phyloP scores from a whole-genome alignment of 2,888 invertebrate genomes.

The Chymomyza amoena region DNA sequence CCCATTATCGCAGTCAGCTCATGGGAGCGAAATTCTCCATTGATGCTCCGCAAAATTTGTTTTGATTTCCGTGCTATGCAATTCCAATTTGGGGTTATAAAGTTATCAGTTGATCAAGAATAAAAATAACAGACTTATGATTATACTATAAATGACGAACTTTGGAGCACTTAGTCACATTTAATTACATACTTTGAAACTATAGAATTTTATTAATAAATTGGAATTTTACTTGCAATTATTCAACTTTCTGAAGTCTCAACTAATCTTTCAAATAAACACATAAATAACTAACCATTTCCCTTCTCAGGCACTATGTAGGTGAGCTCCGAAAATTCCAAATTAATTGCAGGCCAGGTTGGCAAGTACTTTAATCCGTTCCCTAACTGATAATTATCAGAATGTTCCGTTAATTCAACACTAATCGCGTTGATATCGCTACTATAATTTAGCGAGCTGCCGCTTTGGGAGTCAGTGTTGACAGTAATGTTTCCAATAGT shows the following conservation, averaged over 20 bases:
- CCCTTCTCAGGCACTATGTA: constrained; percentile 88
- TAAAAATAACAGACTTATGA: not conserved
- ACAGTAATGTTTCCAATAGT: constrained; percentile 31
- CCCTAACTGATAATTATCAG: constrained; percentile 81
- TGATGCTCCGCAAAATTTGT: constrained; percentile 87
- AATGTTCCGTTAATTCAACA: constrained; percentile 65
- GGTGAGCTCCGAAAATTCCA: constrained; percentile 90
- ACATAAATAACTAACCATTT: constrained; percentile 80
- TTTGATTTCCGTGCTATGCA: constrained; percentile 83
- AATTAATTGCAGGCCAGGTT: constrained; percentile 86
- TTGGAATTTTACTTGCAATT: too few species aligned
- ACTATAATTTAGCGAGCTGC: constrained; percentile 68
- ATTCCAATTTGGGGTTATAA: not conserved
- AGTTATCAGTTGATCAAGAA: not conserved
- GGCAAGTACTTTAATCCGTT: constrained; percentile 82
- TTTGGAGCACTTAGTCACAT: constrained; percentile 11
- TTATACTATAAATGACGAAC: not conserved
- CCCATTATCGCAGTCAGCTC: constrained; percentile 95
- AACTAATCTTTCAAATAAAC: not conserved
- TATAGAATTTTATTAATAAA: not conserved
- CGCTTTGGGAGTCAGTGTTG: constrained; percentile 55
- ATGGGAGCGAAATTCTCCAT: constrained; percentile 90
- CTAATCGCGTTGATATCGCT: constrained; percentile 76
- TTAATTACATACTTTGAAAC: constrained; percentile 7
- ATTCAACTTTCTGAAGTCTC: not conserved